Conservation (phyloP, 2,888 invertebrate species). For the Agrochola circellaris region DNA sequence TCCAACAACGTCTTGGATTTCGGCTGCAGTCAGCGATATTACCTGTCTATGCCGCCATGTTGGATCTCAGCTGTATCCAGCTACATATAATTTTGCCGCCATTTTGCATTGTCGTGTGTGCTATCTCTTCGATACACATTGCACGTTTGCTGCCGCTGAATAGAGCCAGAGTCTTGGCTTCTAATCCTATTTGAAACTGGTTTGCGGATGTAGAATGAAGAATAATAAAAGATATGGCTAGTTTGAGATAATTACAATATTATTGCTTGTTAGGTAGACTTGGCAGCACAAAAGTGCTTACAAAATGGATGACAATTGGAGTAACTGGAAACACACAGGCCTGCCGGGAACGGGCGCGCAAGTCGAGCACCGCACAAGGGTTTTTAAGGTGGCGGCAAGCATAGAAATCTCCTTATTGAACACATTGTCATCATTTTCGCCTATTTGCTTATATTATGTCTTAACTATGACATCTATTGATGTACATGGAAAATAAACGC, state of each 20-base stretch:
- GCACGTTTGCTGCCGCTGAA: not conserved
- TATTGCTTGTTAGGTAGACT: no score
- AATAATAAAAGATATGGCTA: not conserved
- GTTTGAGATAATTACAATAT: no score
- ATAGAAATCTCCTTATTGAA: no score
- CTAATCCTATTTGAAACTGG: constrained; percentile 1
- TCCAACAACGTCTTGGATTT: constrained; percentile 12
- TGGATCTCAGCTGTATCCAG: not conserved
- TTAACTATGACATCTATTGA: no score
- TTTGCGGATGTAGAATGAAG: not conserved
- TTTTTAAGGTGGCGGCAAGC: no score
- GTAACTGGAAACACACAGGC: no score
- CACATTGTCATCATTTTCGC: no score
- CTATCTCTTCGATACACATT: constrained; percentile 20
- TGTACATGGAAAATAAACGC: no score
- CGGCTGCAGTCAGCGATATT: constrained; percentile 7
- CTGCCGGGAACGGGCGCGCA: no score
- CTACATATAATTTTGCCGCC: not conserved
- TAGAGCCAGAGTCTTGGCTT: not conserved
- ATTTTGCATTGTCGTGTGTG: not conserved
- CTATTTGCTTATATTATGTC: no score
- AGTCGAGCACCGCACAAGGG: no score
- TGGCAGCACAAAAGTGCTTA: not conserved
- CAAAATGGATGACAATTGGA: no score
- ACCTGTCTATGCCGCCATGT: not conserved